Conservation (phyloP, 1,140 invertebrate species). For the Drepana arcuata region DNA sequence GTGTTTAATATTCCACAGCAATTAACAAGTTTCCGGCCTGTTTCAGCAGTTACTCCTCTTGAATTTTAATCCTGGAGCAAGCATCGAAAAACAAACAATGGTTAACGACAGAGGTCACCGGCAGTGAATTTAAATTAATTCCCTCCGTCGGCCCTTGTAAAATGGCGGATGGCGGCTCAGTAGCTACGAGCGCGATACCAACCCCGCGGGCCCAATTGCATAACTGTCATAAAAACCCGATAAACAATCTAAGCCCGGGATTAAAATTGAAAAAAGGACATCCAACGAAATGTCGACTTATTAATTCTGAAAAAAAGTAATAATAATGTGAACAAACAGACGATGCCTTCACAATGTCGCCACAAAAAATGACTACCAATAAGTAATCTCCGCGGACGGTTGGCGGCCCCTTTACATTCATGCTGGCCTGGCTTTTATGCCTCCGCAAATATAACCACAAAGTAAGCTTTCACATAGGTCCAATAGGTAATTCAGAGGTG, state of each 20-base stretch:
- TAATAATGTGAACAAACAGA: conserved; percentile 23
- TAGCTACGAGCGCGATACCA: conserved; percentile 4
- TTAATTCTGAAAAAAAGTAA: conserved; percentile 30
- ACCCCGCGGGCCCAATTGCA: conserved; percentile 9
- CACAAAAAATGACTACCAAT: conserved; percentile 17
- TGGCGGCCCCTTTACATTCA: conserved; percentile 11
- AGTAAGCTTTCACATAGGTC: no score
- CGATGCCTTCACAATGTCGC: conserved; percentile 2
- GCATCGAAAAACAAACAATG: not conserved
- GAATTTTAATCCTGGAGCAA: not conserved
- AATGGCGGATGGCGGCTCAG: conserved; percentile 5
- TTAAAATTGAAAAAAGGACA: conserved; percentile 22
- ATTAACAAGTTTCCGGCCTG: not conserved
- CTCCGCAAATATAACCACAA: no score
- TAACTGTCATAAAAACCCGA: conserved; percentile 15
- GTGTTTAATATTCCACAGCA: not conserved
- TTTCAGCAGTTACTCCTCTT: not conserved
- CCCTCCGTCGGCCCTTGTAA: conserved; percentile 2
- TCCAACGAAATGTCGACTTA: conserved; percentile 19
- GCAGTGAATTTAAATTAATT: conserved; percentile 5
- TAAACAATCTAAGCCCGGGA: conserved; percentile 14
- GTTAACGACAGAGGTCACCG: not conserved
- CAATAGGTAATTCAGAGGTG: no score
- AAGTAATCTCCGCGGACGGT: conserved; percentile 15
- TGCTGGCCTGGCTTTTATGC: conserved; percentile 6